phyloP scores from a whole-genome alignment of 2,888 invertebrate species.

The Cheiracanthium punctorium region DNA sequence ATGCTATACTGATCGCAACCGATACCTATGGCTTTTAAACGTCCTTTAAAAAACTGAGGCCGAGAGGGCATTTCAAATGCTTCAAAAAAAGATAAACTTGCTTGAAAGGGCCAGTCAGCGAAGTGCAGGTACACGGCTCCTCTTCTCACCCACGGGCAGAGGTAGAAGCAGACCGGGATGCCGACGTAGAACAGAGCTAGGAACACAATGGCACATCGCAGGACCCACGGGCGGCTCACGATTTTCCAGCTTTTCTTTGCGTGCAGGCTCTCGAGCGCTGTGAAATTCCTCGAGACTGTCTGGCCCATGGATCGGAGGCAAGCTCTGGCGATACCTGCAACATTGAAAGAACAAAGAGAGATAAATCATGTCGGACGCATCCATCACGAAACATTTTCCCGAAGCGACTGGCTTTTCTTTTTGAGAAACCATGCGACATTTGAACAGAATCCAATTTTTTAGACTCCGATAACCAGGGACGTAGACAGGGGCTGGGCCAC shows the following conservation, averaged over 20 bases:
- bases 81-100: neutral
- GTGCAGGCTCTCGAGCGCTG: neutral
- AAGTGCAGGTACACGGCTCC: conserved; percentile 52
- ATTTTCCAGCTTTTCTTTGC: conserved; percentile 18
- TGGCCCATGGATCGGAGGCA: conserved; percentile 8
- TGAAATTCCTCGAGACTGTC: conserved; percentile 9
- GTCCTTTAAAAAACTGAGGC: too few species aligned
- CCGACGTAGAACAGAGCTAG: conserved; percentile 63
- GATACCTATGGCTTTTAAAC: too few species aligned
- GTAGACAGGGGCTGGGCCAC: too few species aligned
- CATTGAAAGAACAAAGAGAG: neutral
- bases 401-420: too few species aligned
- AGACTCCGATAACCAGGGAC: too few species aligned
- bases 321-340: conserved; percentile 16
- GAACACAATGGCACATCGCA: conserved; percentile 16
- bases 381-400: too few species aligned
- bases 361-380: too few species aligned
- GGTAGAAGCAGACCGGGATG: conserved; percentile 50
- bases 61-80: too few species aligned
- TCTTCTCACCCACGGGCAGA: conserved; percentile 58
- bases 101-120: conserved; percentile 63
- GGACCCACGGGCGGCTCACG: conserved; percentile 18
- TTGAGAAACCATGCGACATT: too few species aligned
- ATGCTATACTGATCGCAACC: too few species aligned
- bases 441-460: too few species aligned